A percentile compares a stretch with the other conserved stretches of the same genome.
Conservation (phyloP, 2,113 vertebrate genomes). For the Thryonomys swinderianus region DNA sequence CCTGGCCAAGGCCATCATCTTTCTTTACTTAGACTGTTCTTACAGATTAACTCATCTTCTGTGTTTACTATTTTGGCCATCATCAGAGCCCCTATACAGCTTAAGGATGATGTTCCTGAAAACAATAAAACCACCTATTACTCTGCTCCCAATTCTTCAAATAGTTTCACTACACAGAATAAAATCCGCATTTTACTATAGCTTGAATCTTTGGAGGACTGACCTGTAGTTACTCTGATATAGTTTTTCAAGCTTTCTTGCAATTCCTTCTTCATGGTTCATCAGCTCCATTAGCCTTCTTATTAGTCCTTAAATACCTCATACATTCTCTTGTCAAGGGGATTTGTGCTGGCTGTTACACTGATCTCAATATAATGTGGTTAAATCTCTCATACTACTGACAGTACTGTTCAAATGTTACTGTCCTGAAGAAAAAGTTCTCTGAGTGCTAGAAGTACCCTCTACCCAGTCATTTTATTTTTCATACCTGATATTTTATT, state of each 20-base stretch:
- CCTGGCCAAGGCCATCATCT: neutral
- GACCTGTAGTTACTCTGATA: neutral
- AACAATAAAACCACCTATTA: neutral
- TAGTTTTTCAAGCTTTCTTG: neutral
- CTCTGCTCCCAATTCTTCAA: neutral
- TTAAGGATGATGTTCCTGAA: slow-evolving; percentile 27
- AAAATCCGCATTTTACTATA: neutral
- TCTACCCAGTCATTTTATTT: neutral
- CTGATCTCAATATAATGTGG: neutral
- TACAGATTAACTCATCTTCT: neutral
- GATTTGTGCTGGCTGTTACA: neutral
- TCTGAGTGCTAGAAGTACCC: neutral
- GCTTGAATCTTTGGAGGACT: neutral
- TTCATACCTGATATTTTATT: neutral
- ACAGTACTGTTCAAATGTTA: neutral
- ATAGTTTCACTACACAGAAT: neutral
- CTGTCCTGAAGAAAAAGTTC: neutral
- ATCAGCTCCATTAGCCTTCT: neutral
- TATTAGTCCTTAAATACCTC: neutral
- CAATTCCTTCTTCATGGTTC: neutral
- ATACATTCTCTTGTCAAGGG: neutral
- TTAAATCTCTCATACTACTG: neutral
- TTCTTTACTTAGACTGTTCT: neutral
- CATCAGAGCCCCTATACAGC: neutral
- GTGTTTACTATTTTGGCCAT: neutral